Evolutionary conservation across 2,797 vertebrate species (phyloP).

Genomic region (Phyllotis vaccarum): DNA sequence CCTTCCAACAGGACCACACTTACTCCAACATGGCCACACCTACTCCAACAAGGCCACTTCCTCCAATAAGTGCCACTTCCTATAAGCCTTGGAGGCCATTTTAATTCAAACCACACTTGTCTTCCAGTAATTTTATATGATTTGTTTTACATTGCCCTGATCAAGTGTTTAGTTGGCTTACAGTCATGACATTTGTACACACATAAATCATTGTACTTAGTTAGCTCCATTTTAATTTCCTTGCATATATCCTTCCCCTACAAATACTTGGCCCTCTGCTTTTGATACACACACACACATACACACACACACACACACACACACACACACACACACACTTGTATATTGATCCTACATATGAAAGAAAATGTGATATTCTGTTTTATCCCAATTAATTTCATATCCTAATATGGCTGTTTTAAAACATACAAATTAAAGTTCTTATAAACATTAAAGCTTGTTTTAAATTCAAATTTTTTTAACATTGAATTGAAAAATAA

Average conservation of each 20-base stretch:
- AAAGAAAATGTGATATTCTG: not conserved
- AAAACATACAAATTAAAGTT: constrained; percentile 17
- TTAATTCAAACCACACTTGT: not conserved
- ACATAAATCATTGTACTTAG: not conserved
- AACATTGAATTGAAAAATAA: not conserved
- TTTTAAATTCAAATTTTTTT: constrained; percentile 5
- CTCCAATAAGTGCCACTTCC: not conserved
- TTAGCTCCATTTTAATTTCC: not conserved
- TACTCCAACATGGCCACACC: not conserved
- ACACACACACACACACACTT: not conserved
- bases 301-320: too few species aligned
- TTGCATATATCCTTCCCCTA: not conserved
- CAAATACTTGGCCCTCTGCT: not conserved
- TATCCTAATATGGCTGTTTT: not conserved
- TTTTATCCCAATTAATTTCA: not conserved
- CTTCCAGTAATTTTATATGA: not conserved
- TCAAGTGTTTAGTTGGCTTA: not conserved
- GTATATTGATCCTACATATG: not conserved
- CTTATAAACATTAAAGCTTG: constrained; percentile 22
- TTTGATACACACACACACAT: too few species aligned
- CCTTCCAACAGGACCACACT: not conserved
- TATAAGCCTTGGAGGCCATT: not conserved
- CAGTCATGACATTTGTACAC: not conserved
- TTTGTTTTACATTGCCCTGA: not conserved
- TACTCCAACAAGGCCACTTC: not conserved